Conservation (phyloP, 2,797 vertebrate genomes). For the Taenioides sp. region DNA sequence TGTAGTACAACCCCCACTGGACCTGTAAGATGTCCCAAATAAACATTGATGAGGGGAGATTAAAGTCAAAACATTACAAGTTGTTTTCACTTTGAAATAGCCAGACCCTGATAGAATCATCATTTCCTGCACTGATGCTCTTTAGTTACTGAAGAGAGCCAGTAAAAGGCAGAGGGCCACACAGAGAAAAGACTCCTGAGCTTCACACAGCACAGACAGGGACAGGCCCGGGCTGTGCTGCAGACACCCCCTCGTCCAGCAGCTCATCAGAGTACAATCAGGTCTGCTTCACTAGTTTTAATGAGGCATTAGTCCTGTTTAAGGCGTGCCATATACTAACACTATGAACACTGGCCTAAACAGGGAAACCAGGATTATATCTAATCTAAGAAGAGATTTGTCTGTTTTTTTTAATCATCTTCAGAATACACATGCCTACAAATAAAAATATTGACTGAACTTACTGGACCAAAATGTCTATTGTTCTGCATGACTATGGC, state of each 20-base stretch:
- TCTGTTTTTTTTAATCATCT: slow-evolving; percentile 16
- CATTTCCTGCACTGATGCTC: slow-evolving; percentile 28
- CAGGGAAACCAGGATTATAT: slow-evolving; percentile 35
- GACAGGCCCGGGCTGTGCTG: slow-evolving; percentile 6
- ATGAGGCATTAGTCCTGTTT: slow-evolving; percentile 37
- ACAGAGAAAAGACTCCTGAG: slow-evolving; percentile 59
- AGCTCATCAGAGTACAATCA: slow-evolving; percentile 57
- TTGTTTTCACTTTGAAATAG: neutral
- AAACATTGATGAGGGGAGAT: neutral
- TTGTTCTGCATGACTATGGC: neutral
- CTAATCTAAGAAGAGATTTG: slow-evolving; percentile 6
- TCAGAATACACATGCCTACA: slow-evolving; percentile 16
- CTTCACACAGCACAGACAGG: slow-evolving; percentile 43
- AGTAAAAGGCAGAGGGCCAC: slow-evolving; percentile 50
- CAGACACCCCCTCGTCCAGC: slow-evolving; percentile 33
- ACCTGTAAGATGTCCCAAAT: neutral
- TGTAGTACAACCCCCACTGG: slow-evolving; percentile 1
- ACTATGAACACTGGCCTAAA: slow-evolving; percentile 6
- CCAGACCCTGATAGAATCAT: slow-evolving; percentile 22
- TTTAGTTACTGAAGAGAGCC: slow-evolving; percentile 43
- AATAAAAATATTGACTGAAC: slow-evolving; percentile 16
- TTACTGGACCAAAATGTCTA: neutral
- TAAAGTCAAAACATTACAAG: neutral
- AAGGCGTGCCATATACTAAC: slow-evolving; percentile 9
- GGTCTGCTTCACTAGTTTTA: slow-evolving; percentile 27